These are phyloP conservation scores for Saimiri boliviensis DNA, from an alignment of 2,113 vertebrate species.

Conservation along the genomic window DNA sequence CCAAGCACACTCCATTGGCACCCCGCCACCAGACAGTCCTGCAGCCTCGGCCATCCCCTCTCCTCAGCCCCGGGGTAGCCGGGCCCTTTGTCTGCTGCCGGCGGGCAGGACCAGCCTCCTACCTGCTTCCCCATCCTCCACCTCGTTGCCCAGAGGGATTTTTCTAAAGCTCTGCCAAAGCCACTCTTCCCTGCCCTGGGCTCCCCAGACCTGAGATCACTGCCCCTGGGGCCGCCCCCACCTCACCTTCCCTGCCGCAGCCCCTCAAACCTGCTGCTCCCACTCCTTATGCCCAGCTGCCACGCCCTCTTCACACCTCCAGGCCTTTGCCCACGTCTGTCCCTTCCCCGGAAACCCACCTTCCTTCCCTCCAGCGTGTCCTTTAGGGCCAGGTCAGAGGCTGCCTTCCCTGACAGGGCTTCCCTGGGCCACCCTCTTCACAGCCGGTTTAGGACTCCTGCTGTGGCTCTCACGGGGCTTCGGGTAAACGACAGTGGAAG, in stretches of 20 bases:
- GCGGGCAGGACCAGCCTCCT: neutral
- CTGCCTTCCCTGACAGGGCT: neutral
- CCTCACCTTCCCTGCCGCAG: too few relatives aligned
- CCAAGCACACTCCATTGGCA: neutral
- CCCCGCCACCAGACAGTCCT: neutral
- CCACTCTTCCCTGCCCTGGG: too few relatives aligned
- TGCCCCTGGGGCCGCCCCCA: accelerated
- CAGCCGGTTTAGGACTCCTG: too few relatives aligned
- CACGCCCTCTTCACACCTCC: neutral
- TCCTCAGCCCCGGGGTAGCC: too few relatives aligned
- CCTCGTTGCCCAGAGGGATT: neutral
- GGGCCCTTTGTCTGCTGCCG: neutral
- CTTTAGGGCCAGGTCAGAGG: neutral
- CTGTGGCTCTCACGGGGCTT: neutral
- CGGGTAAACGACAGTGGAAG: accelerated
- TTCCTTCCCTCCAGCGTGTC: neutral
- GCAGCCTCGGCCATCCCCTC: neutral
- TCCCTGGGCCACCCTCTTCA: neutral
- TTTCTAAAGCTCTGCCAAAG: neutral
- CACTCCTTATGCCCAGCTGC: accelerated
- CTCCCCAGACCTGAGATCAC: too few relatives aligned
- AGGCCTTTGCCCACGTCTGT: neutral
- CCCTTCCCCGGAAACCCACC: neutral
- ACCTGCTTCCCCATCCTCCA: accelerated
- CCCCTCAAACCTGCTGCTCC: neutral